Base-by-base conservation (phyloP, 2,113 vertebrate species). In the Oncorhynchus tshawytscha region DNA sequence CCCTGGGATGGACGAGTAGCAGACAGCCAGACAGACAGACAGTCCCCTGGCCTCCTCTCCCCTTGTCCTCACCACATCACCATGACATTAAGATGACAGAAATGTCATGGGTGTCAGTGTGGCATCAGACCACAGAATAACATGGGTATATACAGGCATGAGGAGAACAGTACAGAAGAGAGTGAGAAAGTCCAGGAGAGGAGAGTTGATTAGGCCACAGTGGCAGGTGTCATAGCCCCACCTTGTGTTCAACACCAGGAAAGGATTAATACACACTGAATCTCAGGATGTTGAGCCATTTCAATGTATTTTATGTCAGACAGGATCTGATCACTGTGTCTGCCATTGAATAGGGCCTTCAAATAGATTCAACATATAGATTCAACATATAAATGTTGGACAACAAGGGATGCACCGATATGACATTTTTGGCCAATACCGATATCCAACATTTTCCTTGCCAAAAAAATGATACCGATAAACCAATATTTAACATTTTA, bases 141-240 rank as follows among this genome's bases (percentile, higher is more conserved):
- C 71, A 79, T 39, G 65, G 25, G 24, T 24, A 45, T 45, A 11
- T 45, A 48, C 57, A 16, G 39, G 54, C 34, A 75, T 1, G 5
- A 34, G 25, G 48, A 31, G 49, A 67, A 31, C 15, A 45, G 64
- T 18, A 9, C 51, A 60, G n/a, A 39, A 64, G 25, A 75, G 54
- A 16, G 25, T 45, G 39, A 45, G 8, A 45, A 45, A 45, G 39
- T 45, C 9, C 39, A 45, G 1, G 39, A 45, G 39, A 45, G 39
- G 39, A 45, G 9, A 45, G 39, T 45, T 45, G 39, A 45, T 45
- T 45, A 45, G 39, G 39, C 39, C 39, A 9, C 39, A 45, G 39
- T 45, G 39, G 39, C 25, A 88, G 74, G 90, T 89, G 78, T 84
- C 75, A 88, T 80, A 90, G 90, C 90, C 45, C 89, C 90, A 85